Percentiles rank a stretch among this genome's conserved stretches.
These are phyloP conservation scores for Steinernema hermaphroditum DNA, from an alignment of 2,888 invertebrate species.

Conservation along the genomic window DNA sequence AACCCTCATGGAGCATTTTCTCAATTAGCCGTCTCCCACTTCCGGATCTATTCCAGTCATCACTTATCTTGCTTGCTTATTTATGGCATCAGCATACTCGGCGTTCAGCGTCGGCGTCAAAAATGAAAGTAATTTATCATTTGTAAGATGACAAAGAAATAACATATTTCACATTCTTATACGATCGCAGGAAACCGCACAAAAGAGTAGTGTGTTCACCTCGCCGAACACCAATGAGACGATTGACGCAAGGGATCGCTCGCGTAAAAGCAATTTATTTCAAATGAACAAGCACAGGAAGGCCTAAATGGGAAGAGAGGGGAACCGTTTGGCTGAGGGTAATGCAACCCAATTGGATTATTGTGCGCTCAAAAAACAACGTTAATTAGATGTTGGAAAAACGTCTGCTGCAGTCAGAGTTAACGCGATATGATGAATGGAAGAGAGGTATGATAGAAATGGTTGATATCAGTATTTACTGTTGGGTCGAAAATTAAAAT, in stretches of 20 bases:
- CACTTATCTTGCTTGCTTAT: too few relatives aligned
- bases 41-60: too few relatives aligned
- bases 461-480: too few relatives aligned
- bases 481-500: too few relatives aligned
- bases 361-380: background rate
- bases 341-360: constrained; percentile 18
- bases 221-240: too few relatives aligned
- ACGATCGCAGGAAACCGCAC: background rate
- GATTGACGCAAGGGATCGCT: background rate
- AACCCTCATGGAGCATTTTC: too few relatives aligned
- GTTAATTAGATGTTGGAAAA: too few relatives aligned
- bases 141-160: background rate
- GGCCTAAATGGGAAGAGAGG: background rate
- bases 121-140: constrained; percentile 8
- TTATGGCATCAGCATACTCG: too few relatives aligned
- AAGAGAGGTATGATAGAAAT: too few relatives aligned
- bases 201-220: background rate
- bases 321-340: background rate
- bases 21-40: too few relatives aligned
- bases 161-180: background rate
- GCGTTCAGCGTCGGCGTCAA: background rate
- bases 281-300: constrained; percentile 22
- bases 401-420: too few relatives aligned
- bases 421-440: too few relatives aligned
- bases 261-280: constrained; percentile 12